A percentile compares a stretch with the other conserved stretches of the same genome.
Conservation (phyloP, 2,113 vertebrate species). For the Scopus umbretta region DNA sequence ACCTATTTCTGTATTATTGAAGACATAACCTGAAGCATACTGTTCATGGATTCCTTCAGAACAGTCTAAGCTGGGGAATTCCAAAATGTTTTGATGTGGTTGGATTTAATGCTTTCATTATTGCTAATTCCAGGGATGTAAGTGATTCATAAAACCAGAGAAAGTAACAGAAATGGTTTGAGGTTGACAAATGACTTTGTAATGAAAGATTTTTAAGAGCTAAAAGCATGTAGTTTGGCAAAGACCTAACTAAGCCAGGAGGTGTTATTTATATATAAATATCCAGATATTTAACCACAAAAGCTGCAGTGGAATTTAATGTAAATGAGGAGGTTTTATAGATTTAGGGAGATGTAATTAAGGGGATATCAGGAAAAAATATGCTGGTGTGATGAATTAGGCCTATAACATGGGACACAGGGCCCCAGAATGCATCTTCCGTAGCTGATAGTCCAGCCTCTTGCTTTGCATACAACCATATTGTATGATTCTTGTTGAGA, state of each 20-base stretch:
- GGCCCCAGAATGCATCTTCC: rapidly evolving
- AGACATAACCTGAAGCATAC: background rate
- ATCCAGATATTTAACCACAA: background rate
- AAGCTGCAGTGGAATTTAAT: background rate
- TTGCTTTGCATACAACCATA: background rate
- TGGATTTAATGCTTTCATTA: background rate
- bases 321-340: background rate
- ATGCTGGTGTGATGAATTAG: background rate
- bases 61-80: background rate
- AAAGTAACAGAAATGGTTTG: background rate
- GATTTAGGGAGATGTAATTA: background rate
- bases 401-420: background rate
- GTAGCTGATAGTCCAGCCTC: background rate
- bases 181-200: background rate
- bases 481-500: background rate
- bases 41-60: background rate
- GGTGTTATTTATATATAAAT: background rate
- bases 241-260: background rate
- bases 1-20: background rate
- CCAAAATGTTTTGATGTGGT: background rate
- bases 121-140: background rate
- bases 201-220: background rate
- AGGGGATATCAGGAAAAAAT: background rate
- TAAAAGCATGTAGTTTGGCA: background rate
- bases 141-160: background rate